Percentiles rank a stretch among this genome's conserved stretches.
Conservation (phyloP, 2,888 invertebrate species). For the Eristalinus aeneus region DNA sequence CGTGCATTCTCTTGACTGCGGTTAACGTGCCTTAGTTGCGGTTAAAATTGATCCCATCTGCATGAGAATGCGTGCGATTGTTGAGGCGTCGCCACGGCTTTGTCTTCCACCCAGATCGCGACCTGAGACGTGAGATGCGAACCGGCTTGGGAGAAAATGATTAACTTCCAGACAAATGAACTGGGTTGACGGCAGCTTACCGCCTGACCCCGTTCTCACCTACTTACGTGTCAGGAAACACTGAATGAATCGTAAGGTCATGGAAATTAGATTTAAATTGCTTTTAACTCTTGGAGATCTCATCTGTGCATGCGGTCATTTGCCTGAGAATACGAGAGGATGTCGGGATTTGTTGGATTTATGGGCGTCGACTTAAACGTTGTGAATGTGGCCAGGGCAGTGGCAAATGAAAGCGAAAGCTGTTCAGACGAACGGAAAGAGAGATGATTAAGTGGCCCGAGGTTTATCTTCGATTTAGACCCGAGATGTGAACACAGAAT, state of each 20-base stretch:
- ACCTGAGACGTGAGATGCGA: conserved; percentile 34
- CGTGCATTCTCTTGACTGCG: conserved; percentile 9
- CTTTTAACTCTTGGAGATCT: background rate
- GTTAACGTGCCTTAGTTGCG: conserved; percentile 2
- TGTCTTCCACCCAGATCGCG: conserved; percentile 18
- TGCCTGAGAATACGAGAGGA: background rate
- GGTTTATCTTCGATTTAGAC: background rate
- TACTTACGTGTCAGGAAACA: conserved; percentile 26
- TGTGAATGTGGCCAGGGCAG: background rate
- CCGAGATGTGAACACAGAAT: background rate
- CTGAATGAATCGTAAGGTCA: conserved; percentile 36
- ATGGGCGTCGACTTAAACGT: background rate
- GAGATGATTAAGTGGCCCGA: background rate
- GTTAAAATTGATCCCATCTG: conserved; percentile 18
- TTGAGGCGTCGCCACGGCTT: conserved; percentile 18
- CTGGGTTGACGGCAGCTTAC: conserved; percentile 36
- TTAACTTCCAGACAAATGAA: conserved; percentile 5
- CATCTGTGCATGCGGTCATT: background rate
- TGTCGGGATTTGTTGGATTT: background rate
- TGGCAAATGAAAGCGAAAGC: background rate
- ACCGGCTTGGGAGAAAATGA: background rate
- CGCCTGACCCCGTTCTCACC: conserved; percentile 40
- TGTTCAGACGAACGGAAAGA: background rate
- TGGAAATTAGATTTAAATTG: conserved; percentile 28
- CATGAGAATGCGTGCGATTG: conserved; percentile 33